Percentiles rank a stretch among this genome's conserved stretches.
Conservation (phyloP, 2,888 invertebrate species). For the Himalopsyche anomala region DNA sequence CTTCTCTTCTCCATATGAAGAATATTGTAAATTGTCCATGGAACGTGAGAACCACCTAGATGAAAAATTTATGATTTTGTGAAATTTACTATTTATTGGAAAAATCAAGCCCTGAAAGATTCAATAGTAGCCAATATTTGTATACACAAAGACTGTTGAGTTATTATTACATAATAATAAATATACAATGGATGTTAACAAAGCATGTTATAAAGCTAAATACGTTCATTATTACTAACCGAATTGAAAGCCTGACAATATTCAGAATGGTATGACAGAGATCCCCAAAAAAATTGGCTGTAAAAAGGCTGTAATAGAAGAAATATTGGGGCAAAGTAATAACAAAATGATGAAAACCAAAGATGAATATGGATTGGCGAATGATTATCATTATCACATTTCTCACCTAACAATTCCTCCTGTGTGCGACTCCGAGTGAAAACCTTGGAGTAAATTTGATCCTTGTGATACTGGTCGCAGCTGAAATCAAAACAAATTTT, state of each 20-base stretch:
- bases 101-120: too few relatives aligned
- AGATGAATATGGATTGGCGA: constrained; percentile 52
- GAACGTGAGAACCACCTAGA: too few relatives aligned
- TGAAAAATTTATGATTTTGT: too few relatives aligned
- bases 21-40: too few relatives aligned
- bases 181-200: too few relatives aligned
- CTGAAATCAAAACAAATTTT: constrained; percentile 68
- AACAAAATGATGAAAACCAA: constrained; percentile 43
- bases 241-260: background rate
- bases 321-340: background rate
- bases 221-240: too few relatives aligned
- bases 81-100: too few relatives aligned
- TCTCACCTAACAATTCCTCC: constrained; percentile 65
- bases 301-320: background rate
- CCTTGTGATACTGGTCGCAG: constrained; percentile 79
- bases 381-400: constrained; percentile 52
- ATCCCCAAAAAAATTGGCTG: background rate
- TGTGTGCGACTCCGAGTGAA: constrained; percentile 60
- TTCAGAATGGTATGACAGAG: background rate
- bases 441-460: constrained; percentile 74
- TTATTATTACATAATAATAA: too few relatives aligned
- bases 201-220: too few relatives aligned
- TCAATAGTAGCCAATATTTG: too few relatives aligned
- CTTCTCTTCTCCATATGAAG: too few relatives aligned
- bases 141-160: too few relatives aligned